Percentiles rank a stretch among this genome's conserved stretches.
Conservation (phyloP, 2,888 invertebrate species). For the Monoplex corrugatus region DNA sequence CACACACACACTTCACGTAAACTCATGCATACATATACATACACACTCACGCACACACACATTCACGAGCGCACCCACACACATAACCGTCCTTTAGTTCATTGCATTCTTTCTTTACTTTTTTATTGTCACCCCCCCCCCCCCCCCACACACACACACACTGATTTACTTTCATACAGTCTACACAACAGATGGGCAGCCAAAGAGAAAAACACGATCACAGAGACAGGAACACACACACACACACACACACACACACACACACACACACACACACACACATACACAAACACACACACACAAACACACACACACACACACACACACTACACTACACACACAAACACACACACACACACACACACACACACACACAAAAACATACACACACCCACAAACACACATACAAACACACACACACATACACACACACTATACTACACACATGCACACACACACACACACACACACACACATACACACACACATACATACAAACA, state of each 20-base stretch:
- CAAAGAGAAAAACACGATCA: not conserved
- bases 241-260: conserved; percentile 6
- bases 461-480: no score
- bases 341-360: not conserved
- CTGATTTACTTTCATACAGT: no score
- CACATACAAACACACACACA: conserved; percentile 22
- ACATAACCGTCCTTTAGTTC: no score
- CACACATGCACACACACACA: not conserved
- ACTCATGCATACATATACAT: not conserved
- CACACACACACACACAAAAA: not conserved
- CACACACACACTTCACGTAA: no score
- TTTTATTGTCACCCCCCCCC: no score
- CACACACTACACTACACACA: not conserved
- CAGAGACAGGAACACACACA: not conserved
- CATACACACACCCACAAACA: not conserved
- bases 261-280: conserved; percentile 6
- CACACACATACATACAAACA: no score
- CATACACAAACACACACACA: not conserved
- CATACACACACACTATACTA: not conserved
- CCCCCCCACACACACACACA: not conserved
- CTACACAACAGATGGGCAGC: not conserved
- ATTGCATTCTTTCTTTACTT: no score
- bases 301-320: not conserved
- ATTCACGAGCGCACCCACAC: not conserved
- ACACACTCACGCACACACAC: conserved; percentile 28